Conservation (phyloP, 2,113 vertebrate genomes). For the Nothocercus nigrocapillus region DNA sequence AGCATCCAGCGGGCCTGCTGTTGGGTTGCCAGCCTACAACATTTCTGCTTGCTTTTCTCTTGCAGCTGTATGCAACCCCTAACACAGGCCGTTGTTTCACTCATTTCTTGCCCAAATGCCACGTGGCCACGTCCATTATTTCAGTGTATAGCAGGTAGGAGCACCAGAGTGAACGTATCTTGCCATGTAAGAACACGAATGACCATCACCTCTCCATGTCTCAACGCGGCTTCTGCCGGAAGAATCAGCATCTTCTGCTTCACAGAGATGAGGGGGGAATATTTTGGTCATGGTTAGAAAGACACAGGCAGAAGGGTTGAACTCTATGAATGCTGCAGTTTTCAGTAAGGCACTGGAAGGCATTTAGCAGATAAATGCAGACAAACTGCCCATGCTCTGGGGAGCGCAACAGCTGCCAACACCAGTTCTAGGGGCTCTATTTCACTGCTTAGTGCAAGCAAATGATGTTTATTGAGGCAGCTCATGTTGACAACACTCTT, state of each 20-base stretch:
- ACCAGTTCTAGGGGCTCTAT: background rate
- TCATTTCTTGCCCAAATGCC: background rate
- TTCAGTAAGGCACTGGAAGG: background rate
- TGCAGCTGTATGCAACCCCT: background rate
- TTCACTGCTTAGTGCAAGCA: background rate
- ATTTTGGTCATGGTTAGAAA: background rate
- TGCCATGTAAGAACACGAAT: background rate
- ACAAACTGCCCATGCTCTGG: background rate
- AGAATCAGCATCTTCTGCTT: background rate
- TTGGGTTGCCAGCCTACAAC: background rate
- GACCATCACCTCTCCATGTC: background rate
- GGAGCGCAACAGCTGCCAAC: background rate
- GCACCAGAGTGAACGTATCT: background rate
- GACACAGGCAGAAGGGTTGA: background rate
- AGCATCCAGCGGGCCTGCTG: background rate
- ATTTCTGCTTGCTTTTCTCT: background rate
- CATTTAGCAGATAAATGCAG: conserved; percentile 5
- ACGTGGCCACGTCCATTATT: background rate
- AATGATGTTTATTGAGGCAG: background rate
- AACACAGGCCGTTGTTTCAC: background rate
- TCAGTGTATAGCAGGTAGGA: background rate
- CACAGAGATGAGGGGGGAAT: background rate
- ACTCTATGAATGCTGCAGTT: background rate
- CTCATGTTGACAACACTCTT: background rate
- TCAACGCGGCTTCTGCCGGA: background rate